Evolutionary conservation across 2,888 invertebrate genomes (phyloP), one percentile per base, ranked within the genome.

Genomic region (Myopa tessellatipennis): DNA sequence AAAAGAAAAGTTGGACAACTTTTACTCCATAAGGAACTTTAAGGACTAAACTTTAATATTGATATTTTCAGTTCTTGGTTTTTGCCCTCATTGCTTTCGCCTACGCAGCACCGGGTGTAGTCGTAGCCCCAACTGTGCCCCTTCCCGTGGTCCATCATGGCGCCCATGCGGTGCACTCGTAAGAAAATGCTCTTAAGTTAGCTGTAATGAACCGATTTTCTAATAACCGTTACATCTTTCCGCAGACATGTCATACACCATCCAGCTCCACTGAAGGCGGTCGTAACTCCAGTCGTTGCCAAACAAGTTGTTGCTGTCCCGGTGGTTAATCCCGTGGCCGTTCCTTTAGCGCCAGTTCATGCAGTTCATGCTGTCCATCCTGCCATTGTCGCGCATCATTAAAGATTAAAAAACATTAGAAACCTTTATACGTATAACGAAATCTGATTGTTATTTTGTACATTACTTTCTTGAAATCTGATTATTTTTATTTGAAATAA

Each of bases 321-420:
- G n/a, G 36, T 70, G 16, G 58, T 70, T 38, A 70, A 58, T 5
- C 70, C 52, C 6, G 73, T 73, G 14, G 26, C 26, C 18, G 77
- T 83, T 58, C 81, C 82, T 3, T 70, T 86, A 10, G 83, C 87
- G 75, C 85, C 88, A 4, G 55, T 87, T 72, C 83, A 87, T 36
- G 87, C 88, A 12, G 88, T 88, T 55, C 88, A 87, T 83, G 87
- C 88, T 82, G 88, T 86, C 68, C 85, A 86, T 45, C 85, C 86
- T 70, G 87, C 87, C 55, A 79, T 86, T 4, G 81, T 88, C 70
- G 87, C 86, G 74, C 88, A 89, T 82, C 88, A 88, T 67, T 82
- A 73, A 79, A 14, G 5, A 1, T 55, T 55, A 14, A 16, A 10
- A 14, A 55, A 10, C 45, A 45, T 6, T 45, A 8, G 45, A 3